These are phyloP conservation scores for Orgyia antiqua DNA, from an alignment of 2,888 invertebrate genomes.

Conservation along the genomic window DNA sequence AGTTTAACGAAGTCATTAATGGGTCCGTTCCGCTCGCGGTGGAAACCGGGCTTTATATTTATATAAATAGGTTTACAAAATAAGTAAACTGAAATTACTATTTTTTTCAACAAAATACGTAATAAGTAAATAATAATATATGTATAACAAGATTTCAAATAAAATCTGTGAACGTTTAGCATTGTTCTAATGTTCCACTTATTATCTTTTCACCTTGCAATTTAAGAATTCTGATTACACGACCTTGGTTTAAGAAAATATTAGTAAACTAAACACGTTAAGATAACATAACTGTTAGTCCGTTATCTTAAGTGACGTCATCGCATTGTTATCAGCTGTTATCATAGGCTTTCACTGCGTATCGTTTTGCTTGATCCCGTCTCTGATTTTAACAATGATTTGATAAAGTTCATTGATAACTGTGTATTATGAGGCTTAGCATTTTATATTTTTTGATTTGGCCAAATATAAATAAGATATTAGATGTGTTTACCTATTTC, in stretches of 20 bases:
- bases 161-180: too few species aligned
- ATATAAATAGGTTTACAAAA: too few species aligned
- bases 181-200: too few species aligned
- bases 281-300: slow-evolving; percentile 12
- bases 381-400: slow-evolving; percentile 15
- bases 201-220: slow-evolving; percentile 11
- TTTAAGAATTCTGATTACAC: slow-evolving; percentile 6
- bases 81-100: too few species aligned
- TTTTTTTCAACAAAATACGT: too few species aligned
- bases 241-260: slow-evolving; percentile 30
- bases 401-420: slow-evolving; percentile 14
- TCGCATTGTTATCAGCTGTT: slow-evolving; percentile 12
- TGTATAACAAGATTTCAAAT: too few species aligned
- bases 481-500: too few species aligned
- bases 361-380: slow-evolving; percentile 2
- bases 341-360: slow-evolving; percentile 31
- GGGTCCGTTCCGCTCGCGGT: too few species aligned
- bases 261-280: slow-evolving; percentile 22
- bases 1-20: too few species aligned
- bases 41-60: too few species aligned
- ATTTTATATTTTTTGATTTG: slow-evolving; percentile 2
- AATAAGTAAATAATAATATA: too few species aligned
- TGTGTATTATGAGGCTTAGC: not conserved
- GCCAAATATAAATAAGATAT: too few species aligned
- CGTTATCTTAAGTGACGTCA: slow-evolving; percentile 22